Base-by-base conservation (phyloP, 2,113 vertebrate species). In the Cyprinodon variegatus region DNA sequence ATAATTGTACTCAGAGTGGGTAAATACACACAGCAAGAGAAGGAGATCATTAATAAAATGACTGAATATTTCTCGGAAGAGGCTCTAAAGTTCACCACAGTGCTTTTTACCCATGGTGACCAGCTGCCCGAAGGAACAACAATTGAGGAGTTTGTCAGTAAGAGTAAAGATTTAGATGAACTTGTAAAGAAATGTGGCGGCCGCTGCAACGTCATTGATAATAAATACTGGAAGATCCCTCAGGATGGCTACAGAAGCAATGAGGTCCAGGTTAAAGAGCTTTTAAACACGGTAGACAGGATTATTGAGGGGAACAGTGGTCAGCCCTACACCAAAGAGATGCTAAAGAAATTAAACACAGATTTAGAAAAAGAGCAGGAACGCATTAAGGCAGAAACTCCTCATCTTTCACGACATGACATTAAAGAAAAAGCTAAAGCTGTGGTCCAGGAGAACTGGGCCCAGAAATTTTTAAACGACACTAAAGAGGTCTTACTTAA, bases 61-160 rank as follows among this genome's bases (percentile, higher is more conserved):
- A 50, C 14, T 4, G 7, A 41, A 0, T 59, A 2, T 20, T 74
- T n/a, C 0, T 20, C 62, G 11, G 37, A 57, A 11, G 4, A 57
- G 57, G 0, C 38, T 57, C 15, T 65, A 1, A 53, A 29, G 20
- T 36, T 50, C 50, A 43, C 1, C 6, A 37, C 12, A 4, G 45
- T 64, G 46, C 0, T 29, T 1, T 72, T 73, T 1, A 64, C 61
- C 40, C 37, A 0, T 17, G 62, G 72, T 12, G 46, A 74, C 39
- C 0, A 74, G 45, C 60, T 72, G 20, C 0, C 0, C 15, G 72
- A 74, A 11, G 0, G 14, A 57, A 29, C 0, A 48, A 6, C 22
- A 11, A 74, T 74, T 2, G 2, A 74, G 39, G 37, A 74, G 4
- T 65, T 57, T 13, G 37, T 29, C 17, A 2, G 4, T 3, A 0